These are phyloP conservation scores for Scolopax rusticola DNA, from an alignment of 2,797 vertebrate species.

Conservation along the genomic window DNA sequence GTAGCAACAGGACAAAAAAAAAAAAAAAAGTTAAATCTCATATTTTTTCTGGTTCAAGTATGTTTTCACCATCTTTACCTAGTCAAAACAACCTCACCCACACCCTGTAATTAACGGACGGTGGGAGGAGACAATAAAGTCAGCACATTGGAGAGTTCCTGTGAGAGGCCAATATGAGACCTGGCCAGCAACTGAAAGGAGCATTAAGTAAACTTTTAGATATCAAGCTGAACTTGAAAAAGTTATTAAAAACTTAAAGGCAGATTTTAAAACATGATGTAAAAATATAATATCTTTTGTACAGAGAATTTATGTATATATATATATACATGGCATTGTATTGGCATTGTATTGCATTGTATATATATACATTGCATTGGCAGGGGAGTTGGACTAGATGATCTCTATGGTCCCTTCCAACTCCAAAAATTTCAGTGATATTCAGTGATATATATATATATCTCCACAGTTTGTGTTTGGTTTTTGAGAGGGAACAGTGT, in stretches of 20 bases:
- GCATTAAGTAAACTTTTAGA: neutral
- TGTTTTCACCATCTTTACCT: neutral
- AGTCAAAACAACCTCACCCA: neutral
- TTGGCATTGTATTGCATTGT: too few species aligned
- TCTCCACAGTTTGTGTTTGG: neutral
- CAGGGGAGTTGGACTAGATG: too few species aligned
- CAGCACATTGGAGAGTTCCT: neutral
- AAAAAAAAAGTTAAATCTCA: neutral
- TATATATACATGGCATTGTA: too few species aligned
- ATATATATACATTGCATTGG: too few species aligned
- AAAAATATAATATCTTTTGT: neutral
- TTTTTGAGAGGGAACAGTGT: rapidly evolving
- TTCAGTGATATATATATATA: neutral
- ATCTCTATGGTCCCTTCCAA: too few species aligned
- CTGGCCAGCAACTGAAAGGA: neutral
- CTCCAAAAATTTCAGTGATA: too few species aligned
- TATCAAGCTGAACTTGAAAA: neutral
- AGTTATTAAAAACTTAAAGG: neutral
- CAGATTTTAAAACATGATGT: neutral
- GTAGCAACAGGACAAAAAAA: neutral
- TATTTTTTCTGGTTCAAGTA: neutral
- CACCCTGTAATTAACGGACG: rapidly evolving
- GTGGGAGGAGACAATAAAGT: rapidly evolving
- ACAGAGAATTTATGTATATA: neutral
- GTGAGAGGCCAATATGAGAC: too few species aligned